Percentiles rank a stretch among this genome's conserved stretches.
These are phyloP conservation scores for Papilio glaucus DNA, from an alignment of 1,140 invertebrate genomes.

Conservation along the genomic window DNA sequence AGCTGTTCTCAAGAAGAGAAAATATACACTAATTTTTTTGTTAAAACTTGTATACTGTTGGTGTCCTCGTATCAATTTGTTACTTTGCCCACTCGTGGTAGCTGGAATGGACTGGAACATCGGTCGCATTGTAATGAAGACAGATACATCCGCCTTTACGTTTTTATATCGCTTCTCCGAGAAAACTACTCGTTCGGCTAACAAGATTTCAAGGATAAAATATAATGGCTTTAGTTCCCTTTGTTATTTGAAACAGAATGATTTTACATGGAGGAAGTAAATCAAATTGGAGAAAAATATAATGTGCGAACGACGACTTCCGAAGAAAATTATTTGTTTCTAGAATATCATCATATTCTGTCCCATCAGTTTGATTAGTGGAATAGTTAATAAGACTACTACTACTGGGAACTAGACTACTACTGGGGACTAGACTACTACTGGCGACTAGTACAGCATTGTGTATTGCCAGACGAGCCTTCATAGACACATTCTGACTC, in stretches of 20 bases:
- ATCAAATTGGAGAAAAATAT: background rate
- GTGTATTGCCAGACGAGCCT: too few relatives aligned
- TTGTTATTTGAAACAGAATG: slow-evolving; percentile 22
- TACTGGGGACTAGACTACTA: too few relatives aligned
- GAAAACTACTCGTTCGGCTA: slow-evolving; percentile 40
- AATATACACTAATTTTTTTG: too few relatives aligned
- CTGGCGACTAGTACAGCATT: too few relatives aligned
- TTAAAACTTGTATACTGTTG: slow-evolving; percentile 1
- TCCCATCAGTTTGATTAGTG: too few relatives aligned
- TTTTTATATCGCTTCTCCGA: slow-evolving; percentile 51
- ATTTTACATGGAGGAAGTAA: background rate
- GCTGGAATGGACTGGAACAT: slow-evolving; percentile 45
- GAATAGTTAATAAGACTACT: too few relatives aligned
- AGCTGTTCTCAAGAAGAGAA: too few relatives aligned
- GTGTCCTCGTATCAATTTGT: slow-evolving; percentile 16
- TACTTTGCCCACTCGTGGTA: slow-evolving; percentile 38
- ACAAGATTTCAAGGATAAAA: slow-evolving; percentile 47
- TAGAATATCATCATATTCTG: background rate
- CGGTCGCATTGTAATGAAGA: slow-evolving; percentile 55
- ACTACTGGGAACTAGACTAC: too few relatives aligned
- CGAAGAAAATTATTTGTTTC: background rate
- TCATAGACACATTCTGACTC: too few relatives aligned
- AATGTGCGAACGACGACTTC: background rate
- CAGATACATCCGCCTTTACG: slow-evolving; percentile 48
- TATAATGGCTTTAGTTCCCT: slow-evolving; percentile 21